phyloP scores from a whole-genome alignment of 2,113 vertebrate genomes.

The Osmerus mordax region DNA sequence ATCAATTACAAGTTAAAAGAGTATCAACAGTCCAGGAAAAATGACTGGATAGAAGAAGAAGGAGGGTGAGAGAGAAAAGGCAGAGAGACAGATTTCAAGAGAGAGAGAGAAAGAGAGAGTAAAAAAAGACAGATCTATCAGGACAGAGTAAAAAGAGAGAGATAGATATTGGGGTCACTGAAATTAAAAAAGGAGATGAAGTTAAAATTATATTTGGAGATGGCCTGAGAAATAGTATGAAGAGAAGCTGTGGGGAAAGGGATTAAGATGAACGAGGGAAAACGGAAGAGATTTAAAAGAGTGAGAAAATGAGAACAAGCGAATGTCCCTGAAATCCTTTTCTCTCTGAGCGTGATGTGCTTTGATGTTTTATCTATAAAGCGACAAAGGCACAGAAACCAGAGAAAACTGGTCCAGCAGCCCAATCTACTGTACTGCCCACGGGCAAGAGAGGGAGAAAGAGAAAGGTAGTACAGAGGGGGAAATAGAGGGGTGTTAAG shows the following conservation, averaged over 20 bases:
- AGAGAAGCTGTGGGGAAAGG: slow-evolving; percentile 26
- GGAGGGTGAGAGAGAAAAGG: slow-evolving; percentile 10
- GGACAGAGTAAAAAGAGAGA: not conserved
- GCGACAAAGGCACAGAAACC: slow-evolving; percentile 57
- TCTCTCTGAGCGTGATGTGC: slow-evolving; percentile 57
- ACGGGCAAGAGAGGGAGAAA: slow-evolving; percentile 43
- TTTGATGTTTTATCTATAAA: slow-evolving; percentile 72
- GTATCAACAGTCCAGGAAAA: not conserved
- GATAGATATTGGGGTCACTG: not conserved
- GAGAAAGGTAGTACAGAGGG: slow-evolving; percentile 28
- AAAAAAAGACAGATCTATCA: slow-evolving; percentile 5
- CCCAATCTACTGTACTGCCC: slow-evolving; percentile 47
- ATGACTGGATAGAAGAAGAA: not conserved
- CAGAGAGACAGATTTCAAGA: slow-evolving; percentile 13
- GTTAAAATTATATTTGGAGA: slow-evolving; percentile 29
- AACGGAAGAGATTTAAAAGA: slow-evolving; percentile 44
- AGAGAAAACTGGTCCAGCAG: slow-evolving; percentile 50
- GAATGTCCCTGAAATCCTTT: slow-evolving; percentile 61
- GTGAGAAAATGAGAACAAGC: slow-evolving; percentile 55
- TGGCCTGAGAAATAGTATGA: slow-evolving; percentile 18
- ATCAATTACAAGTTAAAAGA: slow-evolving; percentile 33
- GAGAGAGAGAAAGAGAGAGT: slow-evolving; percentile 16
- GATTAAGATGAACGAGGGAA: slow-evolving; percentile 42
- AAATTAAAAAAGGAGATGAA: slow-evolving; percentile 27
- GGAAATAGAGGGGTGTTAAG: not conserved